Evolutionary conservation across 2,888 invertebrate species (phyloP).

Genomic region (Himalopsyche anomala): DNA sequence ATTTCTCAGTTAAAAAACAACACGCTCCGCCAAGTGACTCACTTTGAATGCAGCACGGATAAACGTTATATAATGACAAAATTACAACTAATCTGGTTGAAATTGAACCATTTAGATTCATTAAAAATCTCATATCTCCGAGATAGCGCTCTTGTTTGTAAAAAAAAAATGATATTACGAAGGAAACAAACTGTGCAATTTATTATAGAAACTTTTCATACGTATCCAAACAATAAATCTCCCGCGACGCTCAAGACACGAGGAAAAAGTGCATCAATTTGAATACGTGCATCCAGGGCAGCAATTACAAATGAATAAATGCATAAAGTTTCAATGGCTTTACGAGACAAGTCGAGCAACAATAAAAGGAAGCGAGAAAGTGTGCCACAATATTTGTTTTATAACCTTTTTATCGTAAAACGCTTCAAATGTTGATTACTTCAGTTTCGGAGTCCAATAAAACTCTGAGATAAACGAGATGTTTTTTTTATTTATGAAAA

Average conservation of each 20-base stretch:
- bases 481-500: too few species aligned
- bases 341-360: background rate
- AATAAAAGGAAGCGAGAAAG: background rate
- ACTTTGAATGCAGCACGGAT: too few species aligned
- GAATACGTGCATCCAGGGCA: conserved; percentile 39
- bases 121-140: background rate
- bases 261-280: conserved; percentile 42
- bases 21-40: too few species aligned
- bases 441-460: background rate
- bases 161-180: background rate
- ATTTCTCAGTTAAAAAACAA: too few species aligned
- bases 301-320: conserved; percentile 45
- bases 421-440: background rate
- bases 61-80: too few species aligned
- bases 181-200: conserved; percentile 4
- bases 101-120: background rate
- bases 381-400: conserved; percentile 13
- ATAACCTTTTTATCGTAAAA: background rate
- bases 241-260: background rate
- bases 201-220: conserved; percentile 43
- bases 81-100: too few species aligned
- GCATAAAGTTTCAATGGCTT: conserved; percentile 38
- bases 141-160: background rate
- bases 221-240: conserved; percentile 21
- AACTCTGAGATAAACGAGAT: background rate